Base-by-base conservation (phyloP, 53 echinoderm and acorn worm species). In the Hippasteria phrygiana region DNA sequence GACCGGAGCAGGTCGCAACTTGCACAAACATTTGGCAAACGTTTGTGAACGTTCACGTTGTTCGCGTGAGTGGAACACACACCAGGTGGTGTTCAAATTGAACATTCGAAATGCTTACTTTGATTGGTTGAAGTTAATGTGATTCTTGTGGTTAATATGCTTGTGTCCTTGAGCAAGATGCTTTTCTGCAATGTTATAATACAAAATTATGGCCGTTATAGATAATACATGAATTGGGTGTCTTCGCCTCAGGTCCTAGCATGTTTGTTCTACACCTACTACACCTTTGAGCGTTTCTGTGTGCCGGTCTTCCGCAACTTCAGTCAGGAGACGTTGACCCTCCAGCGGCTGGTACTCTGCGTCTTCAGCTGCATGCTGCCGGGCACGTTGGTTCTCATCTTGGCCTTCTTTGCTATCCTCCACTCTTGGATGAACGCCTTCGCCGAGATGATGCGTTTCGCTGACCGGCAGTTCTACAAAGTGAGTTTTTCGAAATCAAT, bases 401-500 rank as follows among this genome's bases (percentile, higher is more conserved):
- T 96, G 31, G 91, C 83, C 26, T 98, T 98, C 90, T 98, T 94
- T 77, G 91, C 91, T 34, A 63, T 98, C 14, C 91, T 98, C 4
- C 98, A 96, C 56, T 95, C 95, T 8, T 98, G 98, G 95, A 67
- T 98, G 50, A 98, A 96, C 71, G 98, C 98, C 32, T 92, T 91
- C 75, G 98, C 94, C 9, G 98, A 98, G 90, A 98, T 98, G 98
- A 72, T 96, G 86, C 87, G 94, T 3, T 98, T 98, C 73, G 98
- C 98, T 5, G 98, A 98, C 85, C 92, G 95, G 64, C 92, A 94
- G 84, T 98, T 98, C 67, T 98, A 98, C 93, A 95, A 94, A 93
- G 98, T 98, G 46, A 75, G 76, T n/a, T 26, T 27, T 54, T n/a
- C n/a, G n/a, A n/a, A n/a, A n/a, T n/a, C n/a, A n/a, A n/a, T n/a